Conservation (phyloP, 2,113 vertebrate genomes). For the Aldabrachelys gigantea region DNA sequence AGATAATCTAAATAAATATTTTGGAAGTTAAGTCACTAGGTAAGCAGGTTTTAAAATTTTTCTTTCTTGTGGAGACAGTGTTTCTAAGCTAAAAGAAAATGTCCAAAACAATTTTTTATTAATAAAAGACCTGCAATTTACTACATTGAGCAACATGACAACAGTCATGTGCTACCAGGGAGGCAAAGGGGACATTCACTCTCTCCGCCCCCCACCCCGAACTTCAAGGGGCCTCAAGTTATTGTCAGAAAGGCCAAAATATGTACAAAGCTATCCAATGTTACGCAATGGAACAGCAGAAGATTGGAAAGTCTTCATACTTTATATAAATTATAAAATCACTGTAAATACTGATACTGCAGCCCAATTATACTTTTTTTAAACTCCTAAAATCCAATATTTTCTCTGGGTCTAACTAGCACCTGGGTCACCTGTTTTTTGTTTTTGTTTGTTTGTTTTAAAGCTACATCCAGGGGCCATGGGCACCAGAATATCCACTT, state of each 20-base stretch:
- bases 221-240: neutral
- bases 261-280: neutral
- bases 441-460: neutral
- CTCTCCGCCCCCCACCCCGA: neutral
- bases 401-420: neutral
- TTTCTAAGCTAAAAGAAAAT: neutral
- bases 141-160: neutral
- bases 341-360: neutral
- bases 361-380: neutral
- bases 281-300: neutral
- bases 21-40: neutral
- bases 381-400: neutral
- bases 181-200: neutral
- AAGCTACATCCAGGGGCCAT: neutral
- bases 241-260: neutral
- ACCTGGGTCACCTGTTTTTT: neutral
- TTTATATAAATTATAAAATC: neutral
- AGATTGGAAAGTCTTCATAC: neutral
- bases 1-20: slow-evolving; percentile 1
- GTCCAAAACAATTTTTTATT: neutral
- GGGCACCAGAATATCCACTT: neutral
- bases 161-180: neutral
- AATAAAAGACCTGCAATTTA: neutral
- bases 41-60: neutral
- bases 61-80: neutral